Percentiles rank a stretch among this genome's conserved stretches.
Evolutionary conservation across 2,113 vertebrate species (phyloP).

Genomic region (Trichechus manatus): DNA sequence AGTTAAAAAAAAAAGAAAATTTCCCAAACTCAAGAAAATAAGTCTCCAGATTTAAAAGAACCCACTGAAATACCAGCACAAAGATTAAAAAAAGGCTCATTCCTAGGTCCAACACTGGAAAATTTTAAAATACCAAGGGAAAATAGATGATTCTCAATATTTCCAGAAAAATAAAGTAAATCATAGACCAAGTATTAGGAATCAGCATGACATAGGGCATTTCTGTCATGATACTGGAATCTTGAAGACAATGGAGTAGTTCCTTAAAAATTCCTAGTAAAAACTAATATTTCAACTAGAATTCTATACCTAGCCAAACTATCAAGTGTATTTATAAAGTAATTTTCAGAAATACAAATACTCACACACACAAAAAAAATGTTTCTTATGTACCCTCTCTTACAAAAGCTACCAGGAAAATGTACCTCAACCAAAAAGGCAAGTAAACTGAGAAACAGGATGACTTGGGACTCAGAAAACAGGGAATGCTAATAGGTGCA

Average conservation of each 20-base stretch:
- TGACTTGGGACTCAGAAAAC: neutral
- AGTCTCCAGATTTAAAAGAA: neutral
- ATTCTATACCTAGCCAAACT: conserved; percentile 60
- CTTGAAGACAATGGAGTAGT: neutral
- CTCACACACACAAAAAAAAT: neutral
- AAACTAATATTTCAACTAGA: conserved; percentile 28
- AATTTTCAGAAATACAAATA: neutral
- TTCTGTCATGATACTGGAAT: neutral
- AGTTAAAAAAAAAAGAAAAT: conserved; percentile 9
- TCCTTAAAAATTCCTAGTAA: conserved; percentile 32
- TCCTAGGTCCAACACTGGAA: neutral
- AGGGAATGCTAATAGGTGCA: neutral
- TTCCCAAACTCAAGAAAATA: neutral
- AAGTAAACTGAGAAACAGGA: conserved; percentile 5
- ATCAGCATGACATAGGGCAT: neutral
- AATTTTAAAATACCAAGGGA: neutral
- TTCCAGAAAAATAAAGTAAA: neutral
- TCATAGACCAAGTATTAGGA: neutral
- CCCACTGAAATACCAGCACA: neutral
- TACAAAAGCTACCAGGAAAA: neutral
- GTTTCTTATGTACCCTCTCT: neutral
- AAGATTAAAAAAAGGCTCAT: neutral
- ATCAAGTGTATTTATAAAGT: neutral
- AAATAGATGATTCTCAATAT: neutral
- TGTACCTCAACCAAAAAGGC: neutral